These are phyloP conservation scores for Sebastes vulpes DNA, from an alignment of 2,797 vertebrate genomes.

Conservation along the genomic window DNA sequence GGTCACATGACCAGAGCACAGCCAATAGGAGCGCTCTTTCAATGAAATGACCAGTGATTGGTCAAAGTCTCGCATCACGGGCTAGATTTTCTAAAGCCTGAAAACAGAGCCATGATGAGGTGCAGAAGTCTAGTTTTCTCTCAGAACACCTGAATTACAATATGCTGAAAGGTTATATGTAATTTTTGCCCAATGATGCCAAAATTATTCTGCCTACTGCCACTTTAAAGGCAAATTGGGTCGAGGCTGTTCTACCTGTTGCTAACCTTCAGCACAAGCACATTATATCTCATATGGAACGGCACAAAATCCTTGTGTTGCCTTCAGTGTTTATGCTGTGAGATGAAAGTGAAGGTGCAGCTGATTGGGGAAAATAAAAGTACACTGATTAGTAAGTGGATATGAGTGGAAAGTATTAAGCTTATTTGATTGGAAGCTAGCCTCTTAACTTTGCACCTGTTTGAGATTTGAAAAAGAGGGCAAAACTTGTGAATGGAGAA, in stretches of 20 bases:
- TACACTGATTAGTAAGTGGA: conserved; percentile 4
- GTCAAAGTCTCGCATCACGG: no score
- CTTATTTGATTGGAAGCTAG: background rate
- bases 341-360: background rate
- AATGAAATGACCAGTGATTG: no score
- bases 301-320: background rate
- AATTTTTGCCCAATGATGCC: no score
- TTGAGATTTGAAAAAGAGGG: background rate
- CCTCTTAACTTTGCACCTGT: background rate
- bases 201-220: no score
- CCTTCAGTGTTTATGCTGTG: conserved; percentile 17
- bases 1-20: no score
- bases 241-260: conserved; percentile 14
- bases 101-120: no score
- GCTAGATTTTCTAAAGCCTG: no score
- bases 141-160: no score
- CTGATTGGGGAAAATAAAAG: conserved; percentile 1
- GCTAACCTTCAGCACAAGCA: conserved; percentile 5
- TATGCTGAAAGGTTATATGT: no score
- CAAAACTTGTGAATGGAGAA: conserved; percentile 4
- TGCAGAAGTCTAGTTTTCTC: no score
- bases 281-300: background rate
- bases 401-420: background rate
- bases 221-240: background rate
- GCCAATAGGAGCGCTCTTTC: no score